Evolutionary conservation across 2,797 vertebrate species (phyloP), one percentile per base, ranked within the genome.

Genomic region (Tokudaia tokunoshimensis): DNA sequence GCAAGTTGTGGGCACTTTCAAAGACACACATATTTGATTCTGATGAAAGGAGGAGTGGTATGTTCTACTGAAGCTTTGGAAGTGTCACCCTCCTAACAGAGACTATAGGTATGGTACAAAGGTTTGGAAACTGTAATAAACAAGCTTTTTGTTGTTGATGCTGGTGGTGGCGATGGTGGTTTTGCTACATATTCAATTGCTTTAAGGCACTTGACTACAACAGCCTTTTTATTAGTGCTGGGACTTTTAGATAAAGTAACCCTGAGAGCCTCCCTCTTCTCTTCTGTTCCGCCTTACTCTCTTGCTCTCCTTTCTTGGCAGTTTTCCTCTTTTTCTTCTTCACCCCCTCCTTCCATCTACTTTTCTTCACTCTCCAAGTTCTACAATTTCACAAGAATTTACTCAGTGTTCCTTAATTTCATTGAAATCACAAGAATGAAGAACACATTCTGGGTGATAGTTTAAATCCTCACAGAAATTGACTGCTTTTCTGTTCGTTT

Each of bases 401-500:
- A 65, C 76, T 14, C 52, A 63, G 15, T 44, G 24, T 12, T 29
- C 44, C 44, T 72, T 95, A 76, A 74, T 88, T 92, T 94, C 41
- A 91, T 85, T 93, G 92, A 92, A 96, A 70, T 70, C 19, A 85
- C 47, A 22, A 55, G 9, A 90, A 29, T 4, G 37, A 47, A 15
- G 65, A 59, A 6, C 15, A 90, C 82, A 19, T 75, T 83, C 37
- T 90, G 37, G 22, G 4, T 50, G 1, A 65, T 96, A 96, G 78
- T 84, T 94, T 55, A 89, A 94, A 89, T 86, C 75, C 2, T 86
- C 83, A 92, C 9, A 57, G 1, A 59, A 89, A 93, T 41, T 50
- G 6, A 92, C 52, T 12, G 0, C 55, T 96, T 59, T 94, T 55
- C 94, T 94, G 22, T 92, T 92, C n/a, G 57, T 95, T 94, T 52